Conservation (phyloP, 2,797 vertebrate species). For the Phrynocephalus guinanensis region DNA sequence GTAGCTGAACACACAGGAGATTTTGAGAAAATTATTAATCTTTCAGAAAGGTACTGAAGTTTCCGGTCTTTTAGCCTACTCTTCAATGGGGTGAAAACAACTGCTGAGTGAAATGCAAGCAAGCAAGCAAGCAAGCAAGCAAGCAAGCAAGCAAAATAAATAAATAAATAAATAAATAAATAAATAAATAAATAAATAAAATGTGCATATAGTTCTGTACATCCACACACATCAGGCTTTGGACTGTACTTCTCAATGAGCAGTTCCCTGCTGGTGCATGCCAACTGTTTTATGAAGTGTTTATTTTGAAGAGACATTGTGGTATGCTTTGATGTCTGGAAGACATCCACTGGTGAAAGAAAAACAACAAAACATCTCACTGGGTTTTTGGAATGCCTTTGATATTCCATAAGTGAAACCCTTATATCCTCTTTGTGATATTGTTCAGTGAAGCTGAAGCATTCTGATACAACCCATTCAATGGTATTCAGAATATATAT, state of each 20-base stretch:
- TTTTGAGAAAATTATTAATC: constrained; percentile 89
- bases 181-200: background rate
- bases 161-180: background rate
- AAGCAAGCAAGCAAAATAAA: background rate
- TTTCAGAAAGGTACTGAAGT: constrained; percentile 85
- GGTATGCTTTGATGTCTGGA: background rate
- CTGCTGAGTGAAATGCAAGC: background rate
- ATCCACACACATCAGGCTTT: background rate
- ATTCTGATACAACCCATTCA: background rate
- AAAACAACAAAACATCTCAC: background rate
- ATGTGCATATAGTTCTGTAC: background rate
- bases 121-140: background rate
- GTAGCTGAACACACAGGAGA: constrained; percentile 91
- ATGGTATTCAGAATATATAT: background rate
- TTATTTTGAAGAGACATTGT: background rate
- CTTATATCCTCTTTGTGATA: background rate
- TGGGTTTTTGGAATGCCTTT: background rate
- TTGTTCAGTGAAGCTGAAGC: background rate
- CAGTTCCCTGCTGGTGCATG: background rate
- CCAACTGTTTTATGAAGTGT: background rate
- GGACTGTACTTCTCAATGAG: background rate
- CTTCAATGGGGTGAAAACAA: background rate
- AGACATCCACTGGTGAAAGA: background rate
- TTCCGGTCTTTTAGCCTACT: background rate
- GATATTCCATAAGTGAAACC: background rate